Conservation (phyloP, 2,888 invertebrate species). For the Melolontha melolontha region DNA sequence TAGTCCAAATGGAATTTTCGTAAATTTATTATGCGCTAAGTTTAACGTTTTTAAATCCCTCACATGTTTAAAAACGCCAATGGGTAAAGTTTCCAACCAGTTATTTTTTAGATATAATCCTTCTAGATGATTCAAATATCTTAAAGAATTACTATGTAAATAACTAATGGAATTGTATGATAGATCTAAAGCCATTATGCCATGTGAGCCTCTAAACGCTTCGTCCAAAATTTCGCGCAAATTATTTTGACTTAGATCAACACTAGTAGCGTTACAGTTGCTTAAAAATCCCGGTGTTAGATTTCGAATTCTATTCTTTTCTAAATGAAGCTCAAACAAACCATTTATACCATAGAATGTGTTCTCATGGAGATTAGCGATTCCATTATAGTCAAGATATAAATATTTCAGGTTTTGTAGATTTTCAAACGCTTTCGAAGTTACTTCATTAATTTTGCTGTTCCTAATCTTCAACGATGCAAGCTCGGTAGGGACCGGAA, state of each 20-base stretch:
- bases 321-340: slow-evolving; percentile 58
- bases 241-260: slow-evolving; percentile 56
- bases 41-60: slow-evolving; percentile 55
- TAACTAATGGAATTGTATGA: slow-evolving; percentile 57
- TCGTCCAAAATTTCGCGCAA: slow-evolving; percentile 53
- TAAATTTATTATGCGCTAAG: slow-evolving; percentile 57
- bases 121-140: slow-evolving; percentile 55
- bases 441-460: slow-evolving; percentile 55
- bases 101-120: slow-evolving; percentile 58
- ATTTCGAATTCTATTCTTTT: slow-evolving; percentile 54
- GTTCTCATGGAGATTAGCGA: slow-evolving; percentile 53
- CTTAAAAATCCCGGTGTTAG: slow-evolving; percentile 56
- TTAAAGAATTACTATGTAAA: slow-evolving; percentile 55
- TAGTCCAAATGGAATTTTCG: slow-evolving; percentile 54
- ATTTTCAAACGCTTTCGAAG: slow-evolving; percentile 54
- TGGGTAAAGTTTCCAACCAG: slow-evolving; percentile 57
- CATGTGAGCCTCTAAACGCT: slow-evolving; percentile 56
- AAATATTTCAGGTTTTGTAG: slow-evolving; percentile 51
- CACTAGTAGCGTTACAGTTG: slow-evolving; percentile 54
- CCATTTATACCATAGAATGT: slow-evolving; percentile 59
- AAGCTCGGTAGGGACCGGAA: slow-evolving; percentile 55
- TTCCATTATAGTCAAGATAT: slow-evolving; percentile 56
- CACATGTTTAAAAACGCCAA: slow-evolving; percentile 57
- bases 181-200: slow-evolving; percentile 57
- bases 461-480: slow-evolving; percentile 56